Percentiles rank a stretch among this genome's conserved stretches.
These are phyloP conservation scores for Sporophila hypoxantha DNA, from an alignment of 2,113 vertebrate genomes.

Conservation along the genomic window DNA sequence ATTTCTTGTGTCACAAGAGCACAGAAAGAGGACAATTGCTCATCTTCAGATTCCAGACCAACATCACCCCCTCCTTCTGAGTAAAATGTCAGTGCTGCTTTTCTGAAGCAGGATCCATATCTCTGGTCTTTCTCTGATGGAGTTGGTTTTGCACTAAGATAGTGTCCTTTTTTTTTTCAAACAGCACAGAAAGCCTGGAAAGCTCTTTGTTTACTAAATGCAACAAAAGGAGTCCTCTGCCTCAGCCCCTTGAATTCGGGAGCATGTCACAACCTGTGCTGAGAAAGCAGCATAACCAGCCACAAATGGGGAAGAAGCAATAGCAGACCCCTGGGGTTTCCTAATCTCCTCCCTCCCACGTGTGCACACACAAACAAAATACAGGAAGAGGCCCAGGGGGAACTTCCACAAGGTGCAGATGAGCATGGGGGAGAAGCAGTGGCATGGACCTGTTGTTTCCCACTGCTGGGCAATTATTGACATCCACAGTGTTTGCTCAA, in stretches of 20 bases:
- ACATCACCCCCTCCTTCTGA: not conserved
- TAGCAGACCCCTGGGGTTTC: not conserved
- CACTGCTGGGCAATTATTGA: not conserved
- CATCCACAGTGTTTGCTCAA: accelerated
- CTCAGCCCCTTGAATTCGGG: not conserved
- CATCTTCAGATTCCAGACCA: not conserved
- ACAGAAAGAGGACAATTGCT: not conserved
- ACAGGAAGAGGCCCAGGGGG: not conserved
- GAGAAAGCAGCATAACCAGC: not conserved
- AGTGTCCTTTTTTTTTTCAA: not conserved
- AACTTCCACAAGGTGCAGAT: not conserved
- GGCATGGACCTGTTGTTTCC: not conserved
- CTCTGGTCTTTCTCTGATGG: not conserved
- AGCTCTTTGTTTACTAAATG: not conserved
- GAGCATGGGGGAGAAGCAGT: accelerated
- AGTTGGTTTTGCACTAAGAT: not conserved
- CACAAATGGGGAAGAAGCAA: not conserved
- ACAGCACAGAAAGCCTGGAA: not conserved
- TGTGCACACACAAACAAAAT: not conserved
- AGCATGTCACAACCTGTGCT: not conserved
- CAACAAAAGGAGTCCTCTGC: not conserved
- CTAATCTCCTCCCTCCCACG: not conserved
- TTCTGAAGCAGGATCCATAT: not conserved
- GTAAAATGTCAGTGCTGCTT: not conserved
- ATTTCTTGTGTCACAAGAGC: not conserved